Percentiles rank a stretch among this genome's conserved stretches.
phyloP scores from a whole-genome alignment of 2,113 vertebrate species.

The Cololabis saira region DNA sequence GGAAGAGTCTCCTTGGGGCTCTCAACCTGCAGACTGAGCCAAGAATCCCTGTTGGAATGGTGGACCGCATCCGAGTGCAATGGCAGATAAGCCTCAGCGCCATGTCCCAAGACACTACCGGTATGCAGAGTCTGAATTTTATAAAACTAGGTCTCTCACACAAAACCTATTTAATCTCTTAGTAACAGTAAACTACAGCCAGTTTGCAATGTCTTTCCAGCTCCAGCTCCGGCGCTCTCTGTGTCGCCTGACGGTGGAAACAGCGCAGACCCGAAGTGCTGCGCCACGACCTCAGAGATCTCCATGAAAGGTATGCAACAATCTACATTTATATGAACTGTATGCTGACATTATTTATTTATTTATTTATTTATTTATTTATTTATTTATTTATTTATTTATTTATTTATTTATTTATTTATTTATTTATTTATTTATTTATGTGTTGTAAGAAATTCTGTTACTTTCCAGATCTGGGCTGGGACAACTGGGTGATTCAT shows the following conservation, averaged over 20 bases:
- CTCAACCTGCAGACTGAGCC: slow-evolving; percentile 75
- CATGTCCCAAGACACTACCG: not conserved
- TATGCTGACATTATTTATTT: no score
- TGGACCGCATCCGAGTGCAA: slow-evolving; percentile 57
- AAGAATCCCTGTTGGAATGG: slow-evolving; percentile 33
- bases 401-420: no score
- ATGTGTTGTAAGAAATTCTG: not conserved
- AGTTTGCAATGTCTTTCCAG: slow-evolving; percentile 6
- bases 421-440: no score
- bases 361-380: no score
- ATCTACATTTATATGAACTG: not conserved
- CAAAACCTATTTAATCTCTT: not conserved
- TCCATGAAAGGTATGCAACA: slow-evolving; percentile 72
- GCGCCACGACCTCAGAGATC: slow-evolving; percentile 65
- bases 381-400: no score
- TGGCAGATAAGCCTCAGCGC: slow-evolving; percentile 58
- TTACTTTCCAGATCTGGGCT: slow-evolving; percentile 75
- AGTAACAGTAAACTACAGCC: not conserved
- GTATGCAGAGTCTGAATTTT: slow-evolving; percentile 10
- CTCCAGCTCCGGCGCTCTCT: slow-evolving; percentile 29
- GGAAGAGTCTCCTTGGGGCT: slow-evolving; percentile 63
- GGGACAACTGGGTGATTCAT: slow-evolving; percentile 80
- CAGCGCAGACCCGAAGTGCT: slow-evolving; percentile 54
- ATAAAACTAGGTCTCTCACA: not conserved
- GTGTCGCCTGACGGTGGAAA: slow-evolving; percentile 35